These are phyloP conservation scores for Masnerella sp. DNA, from an alignment of 2,888 invertebrate genomes.

Conservation along the genomic window DNA sequence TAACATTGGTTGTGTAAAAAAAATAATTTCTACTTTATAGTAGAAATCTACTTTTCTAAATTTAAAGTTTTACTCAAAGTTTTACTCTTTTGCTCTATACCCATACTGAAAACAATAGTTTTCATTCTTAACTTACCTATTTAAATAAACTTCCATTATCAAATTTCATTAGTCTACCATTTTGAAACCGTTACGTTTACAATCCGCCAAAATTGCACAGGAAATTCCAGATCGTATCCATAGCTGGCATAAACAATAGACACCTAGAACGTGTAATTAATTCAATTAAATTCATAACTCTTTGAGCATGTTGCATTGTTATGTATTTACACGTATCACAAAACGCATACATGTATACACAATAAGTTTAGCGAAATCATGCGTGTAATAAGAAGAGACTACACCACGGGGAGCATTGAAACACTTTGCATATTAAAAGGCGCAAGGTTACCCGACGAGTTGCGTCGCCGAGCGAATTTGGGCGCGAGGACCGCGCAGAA, in stretches of 20 bases:
- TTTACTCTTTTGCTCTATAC: too few relatives aligned
- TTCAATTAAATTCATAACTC: slow-evolving; percentile 39
- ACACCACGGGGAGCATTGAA: slow-evolving; percentile 57
- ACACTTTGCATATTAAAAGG: slow-evolving; percentile 74
- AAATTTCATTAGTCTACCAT: too few relatives aligned
- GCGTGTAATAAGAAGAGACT: slow-evolving; percentile 56
- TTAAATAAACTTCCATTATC: too few relatives aligned
- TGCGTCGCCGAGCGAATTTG: slow-evolving; percentile 53
- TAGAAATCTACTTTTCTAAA: too few relatives aligned
- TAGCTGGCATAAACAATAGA: slow-evolving; percentile 9
- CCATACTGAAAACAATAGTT: too few relatives aligned
- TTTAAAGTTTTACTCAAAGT: too few relatives aligned
- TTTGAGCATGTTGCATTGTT: slow-evolving; percentile 4
- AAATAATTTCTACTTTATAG: too few relatives aligned
- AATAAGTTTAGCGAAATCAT: slow-evolving; percentile 55
- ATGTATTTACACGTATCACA: slow-evolving; percentile 39
- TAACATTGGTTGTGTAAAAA: too few relatives aligned
- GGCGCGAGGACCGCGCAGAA: slow-evolving; percentile 38
- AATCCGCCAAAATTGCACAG: too few relatives aligned
- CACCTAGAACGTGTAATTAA: slow-evolving; percentile 3
- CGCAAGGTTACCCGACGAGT: slow-evolving; percentile 60
- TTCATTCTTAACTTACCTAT: too few relatives aligned
- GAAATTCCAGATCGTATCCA: too few relatives aligned
- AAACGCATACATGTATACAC: slow-evolving; percentile 54
- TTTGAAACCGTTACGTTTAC: too few relatives aligned